Percentiles rank a stretch among this genome's conserved stretches.
Conservation (phyloP, 2,888 invertebrate species). For the Sesia apiformis region DNA sequence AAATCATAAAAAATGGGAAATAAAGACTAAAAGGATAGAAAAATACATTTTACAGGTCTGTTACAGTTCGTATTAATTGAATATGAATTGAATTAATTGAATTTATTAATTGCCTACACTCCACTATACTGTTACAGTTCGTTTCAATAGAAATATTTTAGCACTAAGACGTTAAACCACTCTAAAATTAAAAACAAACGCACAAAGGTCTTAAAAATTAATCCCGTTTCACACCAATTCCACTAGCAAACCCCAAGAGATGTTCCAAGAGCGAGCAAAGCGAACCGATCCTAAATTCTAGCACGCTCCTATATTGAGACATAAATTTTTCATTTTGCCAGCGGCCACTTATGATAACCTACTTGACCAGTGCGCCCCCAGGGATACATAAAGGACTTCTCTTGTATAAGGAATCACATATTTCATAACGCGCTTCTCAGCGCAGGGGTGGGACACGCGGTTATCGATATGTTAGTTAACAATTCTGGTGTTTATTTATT, state of each 20-base stretch:
- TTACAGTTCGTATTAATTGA: no score
- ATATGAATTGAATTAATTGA: no score
- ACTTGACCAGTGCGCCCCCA: conserved; percentile 65
- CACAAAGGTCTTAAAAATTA: background rate
- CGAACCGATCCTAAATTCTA: conserved; percentile 43
- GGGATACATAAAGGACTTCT: conserved; percentile 73
- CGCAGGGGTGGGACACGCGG: background rate
- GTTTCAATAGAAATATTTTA: no score
- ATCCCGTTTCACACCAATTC: conserved; percentile 10
- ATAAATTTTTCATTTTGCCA: conserved; percentile 72
- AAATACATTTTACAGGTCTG: no score
- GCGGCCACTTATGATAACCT: conserved; percentile 68
- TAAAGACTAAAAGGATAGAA: no score
- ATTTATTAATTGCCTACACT: no score
- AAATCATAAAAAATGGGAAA: no score
- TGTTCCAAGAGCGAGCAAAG: conserved; percentile 26
- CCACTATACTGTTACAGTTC: no score
- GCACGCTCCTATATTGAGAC: conserved; percentile 63
- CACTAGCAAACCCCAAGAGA: conserved; percentile 34
- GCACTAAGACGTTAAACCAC: no score
- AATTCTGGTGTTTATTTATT: background rate
- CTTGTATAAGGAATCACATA: conserved; percentile 72
- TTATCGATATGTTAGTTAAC: background rate
- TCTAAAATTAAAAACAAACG: no score
- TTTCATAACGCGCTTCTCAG: conserved; percentile 50